A percentile compares a stretch with the other conserved stretches of the same genome.
These are phyloP conservation scores for Wasmannia auropunctata DNA, from an alignment of 1,140 invertebrate species.

Conservation along the genomic window DNA sequence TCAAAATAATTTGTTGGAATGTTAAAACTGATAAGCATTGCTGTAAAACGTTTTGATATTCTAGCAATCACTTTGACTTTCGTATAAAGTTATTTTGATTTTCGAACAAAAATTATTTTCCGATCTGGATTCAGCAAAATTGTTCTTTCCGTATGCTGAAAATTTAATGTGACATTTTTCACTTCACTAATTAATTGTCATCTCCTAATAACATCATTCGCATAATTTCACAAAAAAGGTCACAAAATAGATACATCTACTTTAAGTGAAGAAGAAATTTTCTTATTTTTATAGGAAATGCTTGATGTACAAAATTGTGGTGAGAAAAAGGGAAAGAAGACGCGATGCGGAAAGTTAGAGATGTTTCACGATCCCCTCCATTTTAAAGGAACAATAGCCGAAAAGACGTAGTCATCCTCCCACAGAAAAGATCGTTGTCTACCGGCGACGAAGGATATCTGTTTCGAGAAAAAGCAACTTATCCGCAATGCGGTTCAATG, in stretches of 20 bases:
- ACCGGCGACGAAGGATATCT: neutral
- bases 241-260: neutral
- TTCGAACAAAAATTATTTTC: too few species aligned
- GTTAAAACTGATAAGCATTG: too few species aligned
- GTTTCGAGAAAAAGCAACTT: slow-evolving; percentile 20
- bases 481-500: slow-evolving; percentile 31
- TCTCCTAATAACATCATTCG: neutral
- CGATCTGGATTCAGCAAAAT: too few species aligned
- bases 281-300: neutral
- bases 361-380: neutral
- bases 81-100: too few species aligned
- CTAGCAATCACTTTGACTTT: too few species aligned
- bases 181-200: neutral
- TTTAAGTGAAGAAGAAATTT: neutral
- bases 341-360: neutral
- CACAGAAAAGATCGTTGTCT: slow-evolving; percentile 32
- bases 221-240: neutral
- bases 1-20: too few species aligned
- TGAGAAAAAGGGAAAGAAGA: neutral
- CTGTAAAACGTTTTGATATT: too few species aligned
- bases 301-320: neutral
- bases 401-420: neutral
- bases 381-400: slow-evolving; percentile 26
- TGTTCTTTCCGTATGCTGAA: too few species aligned
- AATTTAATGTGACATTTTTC: neutral